A percentile compares a stretch with the other conserved stretches of the same genome.
Conservation (phyloP, 2,888 invertebrate genomes). For the Xylota segnis region DNA sequence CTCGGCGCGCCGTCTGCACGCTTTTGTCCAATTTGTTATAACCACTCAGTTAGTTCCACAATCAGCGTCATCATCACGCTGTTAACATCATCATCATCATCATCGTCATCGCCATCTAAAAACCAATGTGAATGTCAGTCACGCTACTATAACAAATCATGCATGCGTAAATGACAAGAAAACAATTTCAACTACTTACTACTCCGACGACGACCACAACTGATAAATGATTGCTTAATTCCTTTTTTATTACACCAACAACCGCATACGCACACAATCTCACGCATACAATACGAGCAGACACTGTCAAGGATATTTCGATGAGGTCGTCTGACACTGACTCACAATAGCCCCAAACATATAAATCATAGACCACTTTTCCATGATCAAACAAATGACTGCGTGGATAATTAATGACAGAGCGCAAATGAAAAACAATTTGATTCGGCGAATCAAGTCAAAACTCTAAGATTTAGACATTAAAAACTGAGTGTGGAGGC, state of each 20-base stretch:
- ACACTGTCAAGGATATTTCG: conserved; percentile 58
- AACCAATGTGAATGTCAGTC: conserved; percentile 54
- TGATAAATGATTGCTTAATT: conserved; percentile 72
- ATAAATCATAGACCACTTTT: conserved; percentile 45
- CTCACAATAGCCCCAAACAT: conserved; percentile 14
- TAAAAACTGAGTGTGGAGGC: conserved; percentile 38
- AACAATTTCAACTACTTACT: conserved; percentile 49
- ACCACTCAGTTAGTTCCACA: conserved; percentile 14
- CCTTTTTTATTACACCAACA: conserved; percentile 26
- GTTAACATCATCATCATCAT: conserved; percentile 45
- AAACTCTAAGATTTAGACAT: conserved; percentile 53
- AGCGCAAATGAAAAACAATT: conserved; percentile 35
- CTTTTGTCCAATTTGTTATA: conserved; percentile 52
- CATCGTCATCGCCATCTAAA: conserved; percentile 47
- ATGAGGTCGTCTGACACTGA: conserved; percentile 30
- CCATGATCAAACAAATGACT: conserved; percentile 44
- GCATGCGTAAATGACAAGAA: conserved; percentile 72
- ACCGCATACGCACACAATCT: conserved; percentile 13
- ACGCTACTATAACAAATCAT: conserved; percentile 71
- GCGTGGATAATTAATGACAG: conserved; percentile 57
- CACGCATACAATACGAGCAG: not conserved
- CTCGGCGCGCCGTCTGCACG: conserved; percentile 25
- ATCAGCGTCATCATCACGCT: conserved; percentile 30
- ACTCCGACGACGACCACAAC: conserved; percentile 45
- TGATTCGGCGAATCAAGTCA: conserved; percentile 36